phyloP scores from a whole-genome alignment of 2,797 vertebrate genomes.

The Amniataba percoides region DNA sequence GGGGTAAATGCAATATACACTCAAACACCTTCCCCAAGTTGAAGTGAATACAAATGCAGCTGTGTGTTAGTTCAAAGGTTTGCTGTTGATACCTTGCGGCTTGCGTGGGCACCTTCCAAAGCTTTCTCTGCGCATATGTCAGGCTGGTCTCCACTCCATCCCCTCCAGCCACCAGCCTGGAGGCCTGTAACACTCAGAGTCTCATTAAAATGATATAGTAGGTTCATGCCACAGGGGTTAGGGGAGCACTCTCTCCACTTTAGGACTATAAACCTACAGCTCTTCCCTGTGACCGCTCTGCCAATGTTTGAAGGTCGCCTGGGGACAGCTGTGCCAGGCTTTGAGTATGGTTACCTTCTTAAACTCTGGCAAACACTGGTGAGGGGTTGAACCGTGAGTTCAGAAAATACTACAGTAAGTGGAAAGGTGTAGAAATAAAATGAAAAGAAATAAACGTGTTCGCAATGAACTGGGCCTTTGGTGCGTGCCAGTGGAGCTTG shows the following conservation, averaged over 20 bases:
- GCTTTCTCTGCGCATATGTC: slow-evolving; percentile 35
- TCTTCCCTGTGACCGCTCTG: slow-evolving; percentile 51
- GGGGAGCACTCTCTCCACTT: slow-evolving; percentile 67
- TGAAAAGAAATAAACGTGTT: slow-evolving; percentile 38
- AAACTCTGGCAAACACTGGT: slow-evolving; percentile 19
- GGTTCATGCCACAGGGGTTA: slow-evolving; percentile 66
- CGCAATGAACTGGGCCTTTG: slow-evolving; percentile 35
- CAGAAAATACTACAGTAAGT: slow-evolving; percentile 3
- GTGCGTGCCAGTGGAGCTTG: slow-evolving; percentile 16
- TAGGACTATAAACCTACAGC: slow-evolving; percentile 70
- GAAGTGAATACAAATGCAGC: slow-evolving; percentile 55
- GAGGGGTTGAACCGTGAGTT: neutral
- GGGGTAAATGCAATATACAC: slow-evolving; percentile 45
- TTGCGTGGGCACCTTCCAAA: slow-evolving; percentile 47
- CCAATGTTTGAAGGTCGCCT: slow-evolving; percentile 60
- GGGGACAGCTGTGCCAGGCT: slow-evolving; percentile 58
- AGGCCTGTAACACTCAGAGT: slow-evolving; percentile 60
- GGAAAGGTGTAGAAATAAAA: slow-evolving; percentile 9
- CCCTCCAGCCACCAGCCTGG: slow-evolving; percentile 64
- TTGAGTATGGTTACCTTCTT: slow-evolving; percentile 31
- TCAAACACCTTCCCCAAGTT: slow-evolving; percentile 48
- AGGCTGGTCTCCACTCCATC: slow-evolving; percentile 48
- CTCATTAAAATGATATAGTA: slow-evolving; percentile 78
- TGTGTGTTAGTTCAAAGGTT: slow-evolving; percentile 56
- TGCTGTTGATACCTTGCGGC: slow-evolving; percentile 46